phyloP scores from a whole-genome alignment of 2,113 vertebrate genomes.

The Hippocampus abdominalis region DNA sequence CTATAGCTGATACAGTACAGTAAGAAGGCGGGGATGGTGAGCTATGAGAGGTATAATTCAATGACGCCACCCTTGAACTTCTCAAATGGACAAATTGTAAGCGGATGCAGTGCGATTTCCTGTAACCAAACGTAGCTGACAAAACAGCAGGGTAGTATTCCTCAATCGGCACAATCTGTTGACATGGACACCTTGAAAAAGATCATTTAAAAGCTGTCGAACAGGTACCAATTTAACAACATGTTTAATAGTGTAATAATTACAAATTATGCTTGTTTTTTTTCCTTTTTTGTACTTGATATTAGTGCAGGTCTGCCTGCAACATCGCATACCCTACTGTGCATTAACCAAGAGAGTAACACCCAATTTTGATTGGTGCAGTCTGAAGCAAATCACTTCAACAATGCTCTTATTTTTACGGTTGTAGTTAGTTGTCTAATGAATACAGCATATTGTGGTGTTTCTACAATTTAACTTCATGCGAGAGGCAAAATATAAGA shows the following conservation, averaged over 20 bases:
- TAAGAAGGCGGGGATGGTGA: conserved; percentile 30
- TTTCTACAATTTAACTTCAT: too few relatives aligned
- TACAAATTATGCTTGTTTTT: background rate
- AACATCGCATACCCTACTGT: too few relatives aligned
- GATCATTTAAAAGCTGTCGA: too few relatives aligned
- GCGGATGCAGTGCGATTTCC: background rate
- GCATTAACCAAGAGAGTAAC: too few relatives aligned
- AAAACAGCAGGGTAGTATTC: background rate
- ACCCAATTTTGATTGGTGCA: too few relatives aligned
- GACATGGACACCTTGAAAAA: too few relatives aligned
- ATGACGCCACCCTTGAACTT: conserved; percentile 20
- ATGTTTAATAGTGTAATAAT: background rate
- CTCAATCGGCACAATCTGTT: too few relatives aligned
- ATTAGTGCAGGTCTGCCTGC: background rate
- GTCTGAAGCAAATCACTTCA: too few relatives aligned
- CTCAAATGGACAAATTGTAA: background rate
- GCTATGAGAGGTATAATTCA: conserved; percentile 26
- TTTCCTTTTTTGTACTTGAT: background rate
- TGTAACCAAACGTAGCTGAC: background rate
- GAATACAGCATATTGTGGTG: too few relatives aligned
- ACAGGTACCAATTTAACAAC: background rate
- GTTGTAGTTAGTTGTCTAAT: too few relatives aligned
- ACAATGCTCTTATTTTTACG: too few relatives aligned
- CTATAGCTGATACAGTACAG: background rate
- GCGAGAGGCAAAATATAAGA: too few relatives aligned